Percentiles rank a stretch among this genome's conserved stretches.
Conservation (phyloP, 2,797 vertebrate genomes). For the Hipposideros larvatus region DNA sequence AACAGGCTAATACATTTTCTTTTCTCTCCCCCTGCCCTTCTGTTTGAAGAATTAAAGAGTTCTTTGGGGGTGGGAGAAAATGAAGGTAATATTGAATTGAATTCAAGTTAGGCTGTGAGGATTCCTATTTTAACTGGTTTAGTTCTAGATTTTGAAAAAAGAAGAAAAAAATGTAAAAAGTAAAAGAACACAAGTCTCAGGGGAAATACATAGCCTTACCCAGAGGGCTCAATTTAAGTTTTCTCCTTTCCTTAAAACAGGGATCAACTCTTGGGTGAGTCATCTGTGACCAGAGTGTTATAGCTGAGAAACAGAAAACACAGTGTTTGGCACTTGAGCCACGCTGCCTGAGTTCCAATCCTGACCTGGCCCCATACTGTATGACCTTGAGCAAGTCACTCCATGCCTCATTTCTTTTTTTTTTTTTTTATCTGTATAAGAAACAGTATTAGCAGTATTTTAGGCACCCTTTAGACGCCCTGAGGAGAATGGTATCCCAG, state of each 20-base stretch:
- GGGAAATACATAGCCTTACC: not conserved
- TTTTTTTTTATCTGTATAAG: not conserved
- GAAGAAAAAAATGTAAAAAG: not conserved
- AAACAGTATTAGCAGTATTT: not conserved
- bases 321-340: not conserved
- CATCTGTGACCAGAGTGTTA: not conserved
- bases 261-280: not conserved
- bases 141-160: not conserved
- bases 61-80: not conserved
- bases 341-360: not conserved
- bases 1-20: not conserved
- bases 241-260: slow-evolving; percentile 12
- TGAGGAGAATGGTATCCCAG: not conserved
- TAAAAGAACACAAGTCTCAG: not conserved
- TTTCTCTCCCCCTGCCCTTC: no score
- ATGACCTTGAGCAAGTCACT: not conserved
- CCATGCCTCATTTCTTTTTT: not conserved
- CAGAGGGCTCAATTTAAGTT: not conserved
- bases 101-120: not conserved
- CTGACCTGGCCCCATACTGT: no score
- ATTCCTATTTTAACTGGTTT: slow-evolving; percentile 41
- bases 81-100: not conserved
- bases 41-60: not conserved
- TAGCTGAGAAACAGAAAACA: not conserved
- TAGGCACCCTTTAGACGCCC: not conserved